Percentiles rank a stretch among this genome's conserved stretches.
These are phyloP conservation scores for Creontiades dilutus DNA, from an alignment of 2,888 invertebrate species.

Conservation along the genomic window DNA sequence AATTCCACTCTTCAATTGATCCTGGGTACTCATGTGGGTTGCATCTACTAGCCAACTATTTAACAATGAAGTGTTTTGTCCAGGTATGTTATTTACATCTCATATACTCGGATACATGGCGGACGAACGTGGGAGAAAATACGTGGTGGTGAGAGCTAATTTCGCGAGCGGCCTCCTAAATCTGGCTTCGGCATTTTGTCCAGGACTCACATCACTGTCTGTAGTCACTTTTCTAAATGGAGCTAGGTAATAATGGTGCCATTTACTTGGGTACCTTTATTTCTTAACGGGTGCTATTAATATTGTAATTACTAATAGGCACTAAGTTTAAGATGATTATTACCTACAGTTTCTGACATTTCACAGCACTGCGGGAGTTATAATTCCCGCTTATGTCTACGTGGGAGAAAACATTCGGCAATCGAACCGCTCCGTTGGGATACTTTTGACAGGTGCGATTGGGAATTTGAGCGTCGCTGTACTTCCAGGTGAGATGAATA, in stretches of 20 bases:
- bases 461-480: conserved; percentile 8
- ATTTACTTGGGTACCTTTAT: too few relatives aligned
- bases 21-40: too few relatives aligned
- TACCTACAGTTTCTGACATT: too few relatives aligned
- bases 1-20: too few relatives aligned
- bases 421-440: not conserved
- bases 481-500: conserved; percentile 42
- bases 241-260: not conserved
- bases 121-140: conserved; percentile 55
- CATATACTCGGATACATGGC: conserved; percentile 58
- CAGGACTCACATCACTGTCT: conserved; percentile 25
- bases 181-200: conserved; percentile 32
- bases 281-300: too few relatives aligned
- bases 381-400: conserved; percentile 44
- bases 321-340: too few relatives aligned
- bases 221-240: conserved; percentile 27
- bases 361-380: conserved; percentile 53
- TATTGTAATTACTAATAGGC: too few relatives aligned
- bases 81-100: conserved; percentile 60
- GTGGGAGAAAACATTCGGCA: conserved; percentile 24
- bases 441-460: not conserved
- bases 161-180: not conserved
- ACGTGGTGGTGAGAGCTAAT: conserved; percentile 42
- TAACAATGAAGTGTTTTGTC: not conserved
- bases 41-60: too few relatives aligned